phyloP scores from a whole-genome alignment of 2,113 vertebrate species.

The Cepphus grylle region DNA sequence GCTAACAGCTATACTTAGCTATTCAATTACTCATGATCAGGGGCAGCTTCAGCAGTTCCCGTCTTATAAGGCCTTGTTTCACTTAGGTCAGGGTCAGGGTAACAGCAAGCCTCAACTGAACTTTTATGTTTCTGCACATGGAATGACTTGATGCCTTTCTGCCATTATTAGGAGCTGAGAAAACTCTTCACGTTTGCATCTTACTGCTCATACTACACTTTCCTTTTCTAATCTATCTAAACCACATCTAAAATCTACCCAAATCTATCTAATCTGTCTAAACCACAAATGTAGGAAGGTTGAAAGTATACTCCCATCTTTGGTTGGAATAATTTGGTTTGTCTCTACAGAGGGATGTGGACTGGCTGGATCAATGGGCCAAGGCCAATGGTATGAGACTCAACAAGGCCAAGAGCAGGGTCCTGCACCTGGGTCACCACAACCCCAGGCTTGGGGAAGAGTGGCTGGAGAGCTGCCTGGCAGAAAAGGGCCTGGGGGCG shows the following conservation, averaged over 20 bases:
- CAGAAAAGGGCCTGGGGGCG: too few relatives aligned
- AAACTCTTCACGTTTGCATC: neutral
- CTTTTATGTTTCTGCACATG: neutral
- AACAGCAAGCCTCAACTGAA: neutral
- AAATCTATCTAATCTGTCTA: neutral
- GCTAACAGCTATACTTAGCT: fast-evolving
- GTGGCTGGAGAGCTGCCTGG: too few relatives aligned
- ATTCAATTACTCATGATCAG: neutral
- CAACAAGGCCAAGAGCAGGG: too few relatives aligned
- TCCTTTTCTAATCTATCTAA: neutral
- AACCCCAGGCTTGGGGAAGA: too few relatives aligned
- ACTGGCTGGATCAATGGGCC: too few relatives aligned
- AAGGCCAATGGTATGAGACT: too few relatives aligned
- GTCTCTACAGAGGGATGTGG: too few relatives aligned
- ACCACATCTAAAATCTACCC: neutral
- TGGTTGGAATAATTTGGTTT: neutral
- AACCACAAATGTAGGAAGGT: neutral
- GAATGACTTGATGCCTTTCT: neutral
- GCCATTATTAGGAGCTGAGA: neutral
- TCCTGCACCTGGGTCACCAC: too few relatives aligned
- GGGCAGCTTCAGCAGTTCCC: neutral
- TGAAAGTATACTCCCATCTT: too few relatives aligned
- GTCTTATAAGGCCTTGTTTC: neutral
- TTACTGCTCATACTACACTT: neutral
- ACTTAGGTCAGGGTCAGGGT: neutral